Base-by-base conservation (phyloP, 2,113 vertebrate species). In the Elephas maximus region DNA sequence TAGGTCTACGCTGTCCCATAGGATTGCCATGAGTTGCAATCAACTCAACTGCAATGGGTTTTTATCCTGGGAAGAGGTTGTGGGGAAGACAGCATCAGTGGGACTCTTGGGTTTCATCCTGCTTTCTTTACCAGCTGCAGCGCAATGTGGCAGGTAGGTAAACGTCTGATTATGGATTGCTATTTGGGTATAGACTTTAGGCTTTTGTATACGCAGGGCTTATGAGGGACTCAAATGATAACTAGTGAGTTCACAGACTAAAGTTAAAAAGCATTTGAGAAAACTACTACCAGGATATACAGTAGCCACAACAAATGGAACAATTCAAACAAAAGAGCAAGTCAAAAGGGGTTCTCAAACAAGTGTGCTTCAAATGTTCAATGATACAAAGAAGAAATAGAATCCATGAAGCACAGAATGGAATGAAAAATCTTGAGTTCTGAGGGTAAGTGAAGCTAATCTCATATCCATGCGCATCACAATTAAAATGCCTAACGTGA, bases 221-320 rank as follows among this genome's bases (percentile, higher is more conserved):
- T 93, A 62, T 78, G 73, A 69, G 37, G 45, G 84, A 90, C 53
- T 94, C 73, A 80, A 41, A 88, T 89, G 84, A 69, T 69, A 77
- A 83, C 48, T 10, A 73, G 11, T 91, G 51, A 87, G 24, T 18
- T 77, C 6, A 92, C 15, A 88, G 28, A 77, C 28, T 37, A 30
- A 82, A 37, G 21, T 60, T 88, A 76, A 67, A 92, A 48, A 60
- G 26, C 45, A 69, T 67, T 28, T 37, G 67, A 76, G 30, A 57
- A 82, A 77, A 77, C 4, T 63, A 48, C 30, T 53, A n/a, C 45
- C 20, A 15, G 57, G 65, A 63, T 23, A 74, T 65, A 81, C 15
- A n/a, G 57, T 3, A 60, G n/a, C 20, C 83, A 74, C 45, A 74
- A 69, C 44, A 92, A 30, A 81, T 28, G 9, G 62, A 18, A 26